Evolutionary conservation across 2,797 vertebrate species (phyloP).

Genomic region (Gymnoscopelus microlampas): DNA sequence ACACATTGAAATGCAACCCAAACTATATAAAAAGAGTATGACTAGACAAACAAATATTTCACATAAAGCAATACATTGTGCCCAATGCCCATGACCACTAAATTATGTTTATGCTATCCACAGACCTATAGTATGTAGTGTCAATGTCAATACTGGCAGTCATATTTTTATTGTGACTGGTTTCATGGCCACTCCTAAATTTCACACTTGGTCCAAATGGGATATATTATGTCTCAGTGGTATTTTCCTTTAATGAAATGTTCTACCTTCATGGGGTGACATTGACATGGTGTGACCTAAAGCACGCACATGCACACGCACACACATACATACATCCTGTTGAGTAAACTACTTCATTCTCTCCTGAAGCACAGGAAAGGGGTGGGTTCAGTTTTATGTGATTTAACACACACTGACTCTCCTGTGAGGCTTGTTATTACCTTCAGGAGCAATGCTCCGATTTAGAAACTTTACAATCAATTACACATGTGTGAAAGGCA

Average conservation of each 20-base stretch:
- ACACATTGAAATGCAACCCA: too few relatives aligned
- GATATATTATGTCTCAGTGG: constrained; percentile 20
- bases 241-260: constrained; percentile 12
- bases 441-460: constrained; percentile 20
- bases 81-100: background rate
- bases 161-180: constrained; percentile 27
- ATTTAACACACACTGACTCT: constrained; percentile 34
- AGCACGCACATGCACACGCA: background rate
- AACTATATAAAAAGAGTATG: background rate
- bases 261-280: constrained; percentile 17
- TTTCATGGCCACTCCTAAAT: constrained; percentile 35
- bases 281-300: constrained; percentile 14
- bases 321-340: constrained; percentile 62
- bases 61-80: background rate
- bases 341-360: constrained; percentile 53
- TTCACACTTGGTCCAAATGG: background rate
- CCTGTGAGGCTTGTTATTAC: constrained; percentile 11
- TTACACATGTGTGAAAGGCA: background rate
- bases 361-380: constrained; percentile 51
- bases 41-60: background rate
- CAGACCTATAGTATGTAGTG: background rate
- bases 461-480: constrained; percentile 24
- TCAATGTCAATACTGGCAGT: background rate
- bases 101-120: background rate
- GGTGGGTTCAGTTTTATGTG: constrained; percentile 19